Conservation (phyloP, 2,888 invertebrate genomes). For the Calameuta pallipes region DNA sequence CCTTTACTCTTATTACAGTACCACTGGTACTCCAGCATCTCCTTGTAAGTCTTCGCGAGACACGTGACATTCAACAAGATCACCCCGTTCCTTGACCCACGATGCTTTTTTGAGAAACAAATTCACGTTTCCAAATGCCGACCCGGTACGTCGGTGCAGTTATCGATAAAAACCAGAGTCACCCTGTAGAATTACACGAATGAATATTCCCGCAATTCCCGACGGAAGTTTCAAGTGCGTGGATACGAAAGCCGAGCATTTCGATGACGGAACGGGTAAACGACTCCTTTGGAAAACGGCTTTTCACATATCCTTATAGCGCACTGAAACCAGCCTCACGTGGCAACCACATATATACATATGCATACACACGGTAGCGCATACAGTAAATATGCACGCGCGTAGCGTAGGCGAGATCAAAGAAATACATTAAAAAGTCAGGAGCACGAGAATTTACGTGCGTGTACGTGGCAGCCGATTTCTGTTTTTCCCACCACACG, state of each 20-base stretch:
- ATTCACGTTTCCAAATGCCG: not conserved
- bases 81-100: not conserved
- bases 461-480: slow-evolving; percentile 8
- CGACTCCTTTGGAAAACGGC: not conserved
- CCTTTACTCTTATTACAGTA: too few relatives aligned
- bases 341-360: not conserved
- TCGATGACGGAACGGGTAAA: not conserved
- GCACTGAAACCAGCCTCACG: not conserved
- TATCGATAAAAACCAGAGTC: not conserved
- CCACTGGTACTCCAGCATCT: too few relatives aligned
- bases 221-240: not conserved
- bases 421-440: slow-evolving; percentile 22
- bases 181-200: not conserved
- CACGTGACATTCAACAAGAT: not conserved
- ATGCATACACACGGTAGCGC: not conserved
- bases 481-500: slow-evolving; percentile 4
- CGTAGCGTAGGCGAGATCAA: slow-evolving; percentile 22
- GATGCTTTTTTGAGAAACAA: not conserved
- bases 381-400: not conserved
- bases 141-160: not conserved
- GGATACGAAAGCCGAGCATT: not conserved
- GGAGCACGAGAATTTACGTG: slow-evolving; percentile 3
- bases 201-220: not conserved
- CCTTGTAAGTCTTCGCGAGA: not conserved
- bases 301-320: not conserved